Evolutionary conservation across 2,113 vertebrate genomes (phyloP).

Genomic region (Rhea americana): DNA sequence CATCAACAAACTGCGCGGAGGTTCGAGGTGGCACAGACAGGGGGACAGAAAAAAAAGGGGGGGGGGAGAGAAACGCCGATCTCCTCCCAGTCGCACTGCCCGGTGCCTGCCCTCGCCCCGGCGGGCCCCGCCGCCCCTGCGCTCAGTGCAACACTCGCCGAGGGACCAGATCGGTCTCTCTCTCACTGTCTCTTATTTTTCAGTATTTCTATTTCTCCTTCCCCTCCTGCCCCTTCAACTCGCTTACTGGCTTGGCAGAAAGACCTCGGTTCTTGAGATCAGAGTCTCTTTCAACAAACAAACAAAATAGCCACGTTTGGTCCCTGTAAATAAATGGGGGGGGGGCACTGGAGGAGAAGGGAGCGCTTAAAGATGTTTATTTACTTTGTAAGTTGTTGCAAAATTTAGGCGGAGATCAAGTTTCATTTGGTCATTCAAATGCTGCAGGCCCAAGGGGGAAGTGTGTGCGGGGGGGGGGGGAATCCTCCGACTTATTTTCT

Average conservation of each 20-base stretch:
- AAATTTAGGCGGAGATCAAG: slow-evolving; percentile 53
- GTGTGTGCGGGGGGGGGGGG: neutral
- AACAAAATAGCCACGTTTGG: slow-evolving; percentile 29
- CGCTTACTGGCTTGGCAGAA: slow-evolving; percentile 1
- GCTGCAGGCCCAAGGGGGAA: slow-evolving; percentile 27
- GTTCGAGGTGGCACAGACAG: slow-evolving; percentile 78
- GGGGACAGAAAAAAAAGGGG: slow-evolving; percentile 32
- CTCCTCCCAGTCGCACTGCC: neutral
- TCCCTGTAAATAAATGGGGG: neutral
- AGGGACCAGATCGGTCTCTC: neutral
- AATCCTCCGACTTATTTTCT: slow-evolving; percentile 28
- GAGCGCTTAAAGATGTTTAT: slow-evolving; percentile 48
- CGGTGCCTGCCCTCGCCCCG: slow-evolving; percentile 3
- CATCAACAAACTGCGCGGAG: slow-evolving; percentile 86
- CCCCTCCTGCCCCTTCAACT: slow-evolving; percentile 7
- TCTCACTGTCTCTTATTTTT: neutral
- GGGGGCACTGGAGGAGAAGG: neutral
- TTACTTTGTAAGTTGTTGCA: slow-evolving; percentile 60
- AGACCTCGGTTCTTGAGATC: slow-evolving; percentile 29
- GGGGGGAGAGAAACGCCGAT: neutral
- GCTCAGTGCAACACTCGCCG: slow-evolving; percentile 19
- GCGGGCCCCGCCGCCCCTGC: neutral
- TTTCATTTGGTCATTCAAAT: slow-evolving; percentile 54
- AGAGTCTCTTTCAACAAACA: slow-evolving; percentile 37
- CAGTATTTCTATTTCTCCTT: neutral